A percentile compares a stretch with the other conserved stretches of the same genome.
Conservation (phyloP, 64 coral and sea anemone genomes). For the Actinia equina region DNA sequence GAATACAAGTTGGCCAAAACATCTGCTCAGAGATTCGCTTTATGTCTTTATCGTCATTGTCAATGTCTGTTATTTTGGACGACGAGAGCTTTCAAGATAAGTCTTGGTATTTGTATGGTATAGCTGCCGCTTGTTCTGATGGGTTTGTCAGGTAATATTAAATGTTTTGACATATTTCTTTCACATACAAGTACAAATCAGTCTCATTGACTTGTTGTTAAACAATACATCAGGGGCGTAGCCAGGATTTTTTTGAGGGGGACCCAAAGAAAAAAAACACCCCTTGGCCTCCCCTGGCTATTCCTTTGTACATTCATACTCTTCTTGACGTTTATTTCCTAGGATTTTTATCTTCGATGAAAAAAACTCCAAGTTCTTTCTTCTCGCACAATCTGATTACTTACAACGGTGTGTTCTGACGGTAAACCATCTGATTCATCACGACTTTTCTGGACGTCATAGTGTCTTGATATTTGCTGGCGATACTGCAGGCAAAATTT, state of each 20-base stretch:
- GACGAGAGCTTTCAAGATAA: slow-evolving; percentile 21
- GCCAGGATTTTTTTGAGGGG: too few species aligned
- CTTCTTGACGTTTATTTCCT: background rate
- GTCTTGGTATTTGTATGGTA: slow-evolving; percentile 56
- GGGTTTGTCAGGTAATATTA: slow-evolving; percentile 73
- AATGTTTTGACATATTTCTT: background rate
- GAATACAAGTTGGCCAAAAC: slow-evolving; percentile 10
- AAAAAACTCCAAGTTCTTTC: slow-evolving; percentile 29
- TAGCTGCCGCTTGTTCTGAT: slow-evolving; percentile 84
- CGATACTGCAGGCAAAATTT: slow-evolving; percentile 82
- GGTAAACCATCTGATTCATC: slow-evolving; percentile 48
- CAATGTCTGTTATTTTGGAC: slow-evolving; percentile 13
- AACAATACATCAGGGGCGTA: too few species aligned
- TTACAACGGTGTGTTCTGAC: slow-evolving; percentile 72
- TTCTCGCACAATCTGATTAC: slow-evolving; percentile 69
- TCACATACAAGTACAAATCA: too few species aligned
- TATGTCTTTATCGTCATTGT: slow-evolving; percentile 69
- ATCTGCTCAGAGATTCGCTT: slow-evolving; percentile 88
- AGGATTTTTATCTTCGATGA: slow-evolving; percentile 42
- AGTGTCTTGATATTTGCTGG: slow-evolving; percentile 69
- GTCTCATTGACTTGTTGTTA: too few species aligned
- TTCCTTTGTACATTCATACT: background rate
- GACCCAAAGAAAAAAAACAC: too few species aligned
- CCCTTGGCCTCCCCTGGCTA: too few species aligned
- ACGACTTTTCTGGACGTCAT: background rate